Conservation (phyloP, 2,888 invertebrate genomes). For the Pseudeuparius sepicola region DNA sequence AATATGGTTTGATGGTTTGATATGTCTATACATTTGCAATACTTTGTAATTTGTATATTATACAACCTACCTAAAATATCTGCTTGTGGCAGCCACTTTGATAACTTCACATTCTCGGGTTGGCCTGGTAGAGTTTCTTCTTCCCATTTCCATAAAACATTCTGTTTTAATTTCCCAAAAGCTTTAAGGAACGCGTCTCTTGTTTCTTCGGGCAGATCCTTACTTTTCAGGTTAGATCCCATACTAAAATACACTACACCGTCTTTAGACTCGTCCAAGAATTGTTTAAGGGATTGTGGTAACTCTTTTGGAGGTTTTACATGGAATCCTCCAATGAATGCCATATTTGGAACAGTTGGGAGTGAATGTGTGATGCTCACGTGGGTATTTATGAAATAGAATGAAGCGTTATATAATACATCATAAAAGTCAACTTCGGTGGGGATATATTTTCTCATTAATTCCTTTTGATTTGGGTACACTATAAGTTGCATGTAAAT, state of each 20-base stretch:
- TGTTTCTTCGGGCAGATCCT: slow-evolving; percentile 44
- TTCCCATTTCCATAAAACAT: slow-evolving; percentile 61
- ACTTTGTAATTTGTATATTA: too few relatives aligned
- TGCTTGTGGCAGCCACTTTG: slow-evolving; percentile 29
- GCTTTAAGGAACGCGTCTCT: slow-evolving; percentile 45
- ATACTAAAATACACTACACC: slow-evolving; percentile 50
- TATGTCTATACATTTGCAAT: too few relatives aligned
- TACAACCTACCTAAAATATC: slow-evolving; percentile 30
- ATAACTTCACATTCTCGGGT: slow-evolving; percentile 36
- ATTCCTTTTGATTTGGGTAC: slow-evolving; percentile 23
- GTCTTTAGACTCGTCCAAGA: slow-evolving; percentile 42
- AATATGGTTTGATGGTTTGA: too few relatives aligned
- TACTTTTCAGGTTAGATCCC: slow-evolving; percentile 48
- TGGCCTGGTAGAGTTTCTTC: slow-evolving; percentile 33
- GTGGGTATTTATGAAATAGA: slow-evolving; percentile 35
- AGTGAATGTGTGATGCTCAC: slow-evolving; percentile 41
- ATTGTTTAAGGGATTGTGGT: slow-evolving; percentile 39
- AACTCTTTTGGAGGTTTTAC: slow-evolving; percentile 25
- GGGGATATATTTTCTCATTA: slow-evolving; percentile 28
- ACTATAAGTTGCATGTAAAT: too few relatives aligned
- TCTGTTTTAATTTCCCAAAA: slow-evolving; percentile 49
- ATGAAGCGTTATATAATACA: slow-evolving; percentile 25
- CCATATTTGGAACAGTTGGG: slow-evolving; percentile 44
- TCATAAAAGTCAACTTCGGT: slow-evolving; percentile 24
- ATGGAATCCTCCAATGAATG: slow-evolving; percentile 48